Base-by-base conservation (phyloP, 2,113 vertebrate genomes). In the Mus musculus region DNA sequence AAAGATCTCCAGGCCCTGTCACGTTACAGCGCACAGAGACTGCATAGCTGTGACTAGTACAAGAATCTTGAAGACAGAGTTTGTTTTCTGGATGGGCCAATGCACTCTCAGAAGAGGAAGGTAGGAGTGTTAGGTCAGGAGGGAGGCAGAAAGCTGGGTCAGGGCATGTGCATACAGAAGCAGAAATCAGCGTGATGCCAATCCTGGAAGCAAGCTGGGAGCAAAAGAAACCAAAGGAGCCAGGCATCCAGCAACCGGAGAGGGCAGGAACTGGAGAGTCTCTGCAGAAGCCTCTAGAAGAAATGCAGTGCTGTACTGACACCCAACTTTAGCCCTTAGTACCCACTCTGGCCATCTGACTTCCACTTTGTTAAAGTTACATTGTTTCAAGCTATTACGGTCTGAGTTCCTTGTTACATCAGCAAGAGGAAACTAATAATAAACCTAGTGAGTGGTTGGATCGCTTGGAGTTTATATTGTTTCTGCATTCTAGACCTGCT, bases 241-340 rank as follows among this genome's bases (percentile, higher is more conserved):
- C 26, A 39, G 24, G 67, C 16, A 16, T 77, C 72, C 11, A 59
- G 59, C 81, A 71, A 67, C 17, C 46, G 71, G n/a, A 30, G 33
- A 42, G 39, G 42, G 19, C 30, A 65, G 63, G n/a, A 76, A 36
- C 0, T 49, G 49, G 49, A 49, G 14, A 26, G 94, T 80, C 26
- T 52, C 3, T 7, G 1, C 5, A 9, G 4, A 36, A 42, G 17
- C n/a, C 52, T 91, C 49, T 16, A 7, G 33, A 52, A 80, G 52
- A 56, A n/a, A 54, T 14, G 24, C 8, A 10, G 61, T 8, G 28
- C 69, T 65, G 19, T 6, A 3, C 17, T 0, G 0, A 54, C 24
- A 46, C 26, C 90, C 10, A 4, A 22, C 65, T 65, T n/a, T 71
- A 77, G 63, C 1, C 10, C 17, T 9, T 22, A 19, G 16, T 10